Evolutionary conservation across 2,113 vertebrate species (phyloP).

Genomic region (Copsychus sechellarum): DNA sequence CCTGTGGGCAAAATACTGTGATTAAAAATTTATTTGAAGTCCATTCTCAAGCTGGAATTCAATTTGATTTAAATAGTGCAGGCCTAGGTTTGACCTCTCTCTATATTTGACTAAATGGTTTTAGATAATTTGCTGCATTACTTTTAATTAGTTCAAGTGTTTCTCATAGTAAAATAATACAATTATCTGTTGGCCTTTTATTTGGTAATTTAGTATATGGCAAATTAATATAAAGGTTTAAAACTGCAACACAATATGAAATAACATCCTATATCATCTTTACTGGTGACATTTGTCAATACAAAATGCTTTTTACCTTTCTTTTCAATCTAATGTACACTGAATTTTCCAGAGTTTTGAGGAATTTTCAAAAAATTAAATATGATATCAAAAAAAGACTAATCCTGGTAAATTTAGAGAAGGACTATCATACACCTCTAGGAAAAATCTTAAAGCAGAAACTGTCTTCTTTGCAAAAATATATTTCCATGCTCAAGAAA

Average conservation of each 20-base stretch:
- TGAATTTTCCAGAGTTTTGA: not conserved
- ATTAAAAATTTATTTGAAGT: conserved; percentile 61
- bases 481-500: not conserved
- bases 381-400: not conserved
- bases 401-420: not conserved
- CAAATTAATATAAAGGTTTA: not conserved
- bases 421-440: not conserved
- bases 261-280: not conserved
- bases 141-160: conserved; percentile 26
- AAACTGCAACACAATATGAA: not conserved
- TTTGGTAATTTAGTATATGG: not conserved
- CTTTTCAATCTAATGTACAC: not conserved
- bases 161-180: not conserved
- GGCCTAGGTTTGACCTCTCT: conserved; percentile 35
- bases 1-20: not conserved
- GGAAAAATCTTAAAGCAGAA: not conserved
- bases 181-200: conserved; percentile 30
- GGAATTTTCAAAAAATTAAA: not conserved
- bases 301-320: not conserved
- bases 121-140: conserved; percentile 48
- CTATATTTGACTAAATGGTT: conserved; percentile 30
- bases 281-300: not conserved
- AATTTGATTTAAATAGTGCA: conserved; percentile 43
- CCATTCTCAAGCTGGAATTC: conserved; percentile 21
- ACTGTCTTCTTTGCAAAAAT: not conserved